Conservation (phyloP, 1,140 invertebrate genomes). For the Caenorhabditis inopinata region DNA sequence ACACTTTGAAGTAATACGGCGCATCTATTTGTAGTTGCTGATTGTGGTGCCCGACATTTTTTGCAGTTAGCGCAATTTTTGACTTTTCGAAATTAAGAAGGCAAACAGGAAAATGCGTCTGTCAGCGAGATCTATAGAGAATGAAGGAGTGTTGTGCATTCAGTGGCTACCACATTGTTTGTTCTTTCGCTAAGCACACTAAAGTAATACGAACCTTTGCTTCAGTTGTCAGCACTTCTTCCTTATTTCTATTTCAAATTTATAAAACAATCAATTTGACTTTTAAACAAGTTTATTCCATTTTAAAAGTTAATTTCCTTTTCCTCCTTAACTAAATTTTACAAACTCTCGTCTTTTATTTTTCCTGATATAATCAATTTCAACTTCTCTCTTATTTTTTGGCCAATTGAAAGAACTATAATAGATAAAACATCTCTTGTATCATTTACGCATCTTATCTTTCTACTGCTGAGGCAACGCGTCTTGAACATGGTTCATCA, state of each 20-base stretch:
- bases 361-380: too few species aligned
- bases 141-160: not conserved
- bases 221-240: not conserved
- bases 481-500: too few species aligned
- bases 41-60: not conserved
- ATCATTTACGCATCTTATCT: too few species aligned
- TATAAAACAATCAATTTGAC: not conserved
- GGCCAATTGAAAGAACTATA: not conserved
- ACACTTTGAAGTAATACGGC: not conserved
- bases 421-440: not conserved
- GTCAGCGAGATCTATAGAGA: not conserved
- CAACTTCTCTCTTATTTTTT: not conserved
- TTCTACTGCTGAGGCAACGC: too few species aligned
- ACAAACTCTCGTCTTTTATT: conserved; percentile 5
- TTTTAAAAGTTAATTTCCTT: not conserved
- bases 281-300: too few species aligned
- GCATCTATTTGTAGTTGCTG: not conserved
- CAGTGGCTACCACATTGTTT: conserved; percentile 20
- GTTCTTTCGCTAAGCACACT: conserved; percentile 22
- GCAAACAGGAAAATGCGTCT: not conserved
- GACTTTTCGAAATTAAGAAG: conserved; percentile 23
- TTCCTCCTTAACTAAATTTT: too few species aligned
- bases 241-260: not conserved
- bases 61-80: not conserved
- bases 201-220: conserved; percentile 18